A percentile compares a stretch with the other conserved stretches of the same genome.
Conservation (phyloP, 2,113 vertebrate genomes). For the Orycteropus afer region DNA sequence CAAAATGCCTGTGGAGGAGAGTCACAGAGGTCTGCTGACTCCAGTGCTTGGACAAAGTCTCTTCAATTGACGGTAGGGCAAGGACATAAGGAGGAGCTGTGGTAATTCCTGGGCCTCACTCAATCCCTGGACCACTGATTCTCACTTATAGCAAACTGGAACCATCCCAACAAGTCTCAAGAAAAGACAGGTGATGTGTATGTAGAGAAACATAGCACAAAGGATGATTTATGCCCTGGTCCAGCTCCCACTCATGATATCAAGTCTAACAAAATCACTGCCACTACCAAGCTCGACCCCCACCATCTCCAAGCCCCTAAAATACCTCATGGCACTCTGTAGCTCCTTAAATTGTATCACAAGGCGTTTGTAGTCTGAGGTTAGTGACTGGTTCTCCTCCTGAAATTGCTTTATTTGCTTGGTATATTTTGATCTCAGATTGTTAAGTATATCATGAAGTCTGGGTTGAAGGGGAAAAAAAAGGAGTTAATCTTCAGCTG, state of each 20-base stretch:
- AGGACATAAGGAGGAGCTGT: not conserved
- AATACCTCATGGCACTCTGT: slow-evolving; percentile 89
- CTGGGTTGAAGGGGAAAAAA: slow-evolving; percentile 74
- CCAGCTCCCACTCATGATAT: not conserved
- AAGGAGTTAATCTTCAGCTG: not conserved
- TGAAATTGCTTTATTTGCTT: slow-evolving; percentile 83
- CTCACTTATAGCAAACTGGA: not conserved
- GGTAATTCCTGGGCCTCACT: not conserved
- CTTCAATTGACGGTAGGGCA: not conserved
- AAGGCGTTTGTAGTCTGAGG: slow-evolving; percentile 80
- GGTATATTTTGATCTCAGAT: slow-evolving; percentile 75
- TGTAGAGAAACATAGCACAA: not conserved
- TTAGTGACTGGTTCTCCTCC: slow-evolving; percentile 84
- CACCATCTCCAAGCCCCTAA: not conserved
- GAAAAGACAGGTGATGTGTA: not conserved
- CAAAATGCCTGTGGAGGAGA: slow-evolving; percentile 86
- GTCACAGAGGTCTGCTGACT: not conserved
- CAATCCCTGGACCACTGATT: not conserved
- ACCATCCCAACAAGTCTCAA: not conserved
- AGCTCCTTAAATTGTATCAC: slow-evolving; percentile 85
- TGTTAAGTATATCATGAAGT: slow-evolving; percentile 82
- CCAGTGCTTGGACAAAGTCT: not conserved
- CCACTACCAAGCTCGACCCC: not conserved
- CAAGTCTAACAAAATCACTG: not conserved
- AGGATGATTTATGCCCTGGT: not conserved